These are phyloP conservation scores for Bombus pyrosoma DNA, from an alignment of 1,140 invertebrate species.

Conservation along the genomic window DNA sequence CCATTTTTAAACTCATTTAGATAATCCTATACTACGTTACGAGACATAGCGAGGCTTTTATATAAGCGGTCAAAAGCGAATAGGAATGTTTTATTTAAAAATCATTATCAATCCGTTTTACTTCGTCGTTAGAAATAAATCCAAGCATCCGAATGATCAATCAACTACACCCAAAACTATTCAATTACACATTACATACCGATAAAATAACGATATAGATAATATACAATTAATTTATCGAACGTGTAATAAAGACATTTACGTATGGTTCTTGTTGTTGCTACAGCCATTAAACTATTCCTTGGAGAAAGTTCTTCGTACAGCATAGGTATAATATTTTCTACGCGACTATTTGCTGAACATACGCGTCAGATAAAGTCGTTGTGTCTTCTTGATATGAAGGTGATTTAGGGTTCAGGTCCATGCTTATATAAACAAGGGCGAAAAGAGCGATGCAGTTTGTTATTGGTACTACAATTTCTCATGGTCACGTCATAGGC, in stretches of 20 bases:
- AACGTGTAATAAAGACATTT: background rate
- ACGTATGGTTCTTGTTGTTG: background rate
- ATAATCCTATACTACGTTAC: constrained; percentile 5
- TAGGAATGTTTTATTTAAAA: background rate
- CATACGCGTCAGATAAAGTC: background rate
- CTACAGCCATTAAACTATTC: background rate
- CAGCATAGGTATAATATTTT: background rate
- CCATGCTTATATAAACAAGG: background rate
- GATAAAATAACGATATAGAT: background rate
- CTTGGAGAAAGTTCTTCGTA: background rate
- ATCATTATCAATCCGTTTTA: background rate
- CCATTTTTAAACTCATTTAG: constrained; percentile 22
- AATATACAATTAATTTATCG: background rate
- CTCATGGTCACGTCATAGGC: background rate
- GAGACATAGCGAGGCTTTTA: background rate
- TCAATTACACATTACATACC: background rate
- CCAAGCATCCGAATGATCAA: background rate
- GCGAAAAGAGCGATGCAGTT: background rate
- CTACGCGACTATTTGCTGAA: too few relatives aligned
- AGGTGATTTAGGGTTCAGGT: background rate
- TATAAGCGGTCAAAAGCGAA: background rate
- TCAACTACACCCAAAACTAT: background rate
- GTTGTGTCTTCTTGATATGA: background rate
- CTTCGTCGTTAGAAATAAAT: background rate
- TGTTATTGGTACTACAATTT: background rate